Evolutionary conservation across 2,113 vertebrate species (phyloP).

Genomic region (Protomyctophum bolini): DNA sequence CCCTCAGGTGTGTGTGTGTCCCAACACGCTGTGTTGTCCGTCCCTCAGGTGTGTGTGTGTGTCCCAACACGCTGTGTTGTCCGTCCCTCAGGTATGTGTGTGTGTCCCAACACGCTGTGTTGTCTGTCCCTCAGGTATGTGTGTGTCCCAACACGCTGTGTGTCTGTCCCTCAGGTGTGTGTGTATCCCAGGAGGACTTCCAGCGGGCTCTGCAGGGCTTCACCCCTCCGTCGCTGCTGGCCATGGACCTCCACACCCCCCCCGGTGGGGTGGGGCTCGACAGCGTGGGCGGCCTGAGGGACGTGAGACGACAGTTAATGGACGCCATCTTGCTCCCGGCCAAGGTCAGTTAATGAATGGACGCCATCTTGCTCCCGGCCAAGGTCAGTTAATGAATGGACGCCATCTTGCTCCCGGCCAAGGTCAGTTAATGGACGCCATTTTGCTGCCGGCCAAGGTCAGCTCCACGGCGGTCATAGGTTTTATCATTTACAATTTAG

Average conservation of each 20-base stretch:
- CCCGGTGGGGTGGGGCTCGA: slow-evolving; percentile 82
- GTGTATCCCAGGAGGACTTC: slow-evolving; percentile 85
- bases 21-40: too few species aligned
- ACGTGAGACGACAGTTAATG: slow-evolving; percentile 88
- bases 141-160: slow-evolving; percentile 81
- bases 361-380: slow-evolving; percentile 91
- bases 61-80: too few species aligned
- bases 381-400: slow-evolving; percentile 96
- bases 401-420: slow-evolving; percentile 91
- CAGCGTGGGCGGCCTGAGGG: slow-evolving; percentile 88
- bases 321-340: slow-evolving; percentile 93
- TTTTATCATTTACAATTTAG: neutral
- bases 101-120: too few species aligned
- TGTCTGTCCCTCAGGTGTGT: slow-evolving; percentile 66
- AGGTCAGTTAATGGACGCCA: slow-evolving; percentile 93
- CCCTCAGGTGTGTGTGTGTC: slow-evolving; percentile 79
- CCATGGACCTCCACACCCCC: slow-evolving; percentile 84
- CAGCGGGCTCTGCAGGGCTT: slow-evolving; percentile 85
- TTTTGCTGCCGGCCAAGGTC: slow-evolving; percentile 95
- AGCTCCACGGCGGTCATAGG: too few species aligned
- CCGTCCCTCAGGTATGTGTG: slow-evolving; percentile 70
- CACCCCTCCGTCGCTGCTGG: slow-evolving; percentile 87
- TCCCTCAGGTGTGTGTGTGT: slow-evolving; percentile 78
- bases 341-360: slow-evolving; percentile 89
- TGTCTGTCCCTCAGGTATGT: slow-evolving; percentile 66